Conservation (phyloP, 2,113 vertebrate genomes). For the Embiotoca jacksoni region DNA sequence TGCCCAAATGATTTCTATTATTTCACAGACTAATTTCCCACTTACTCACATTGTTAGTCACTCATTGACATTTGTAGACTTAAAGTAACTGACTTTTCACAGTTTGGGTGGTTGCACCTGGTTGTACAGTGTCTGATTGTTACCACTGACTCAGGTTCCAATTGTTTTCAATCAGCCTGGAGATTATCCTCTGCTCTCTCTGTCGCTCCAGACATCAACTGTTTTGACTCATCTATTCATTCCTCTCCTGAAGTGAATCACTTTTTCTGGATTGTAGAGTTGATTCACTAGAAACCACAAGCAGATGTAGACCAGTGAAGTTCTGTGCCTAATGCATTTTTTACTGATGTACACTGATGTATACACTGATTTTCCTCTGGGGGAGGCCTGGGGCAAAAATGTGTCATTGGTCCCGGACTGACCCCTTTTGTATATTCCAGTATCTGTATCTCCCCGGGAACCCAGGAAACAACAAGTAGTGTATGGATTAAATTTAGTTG, state of each 20-base stretch:
- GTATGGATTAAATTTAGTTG: neutral
- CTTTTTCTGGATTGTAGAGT: conserved; percentile 20
- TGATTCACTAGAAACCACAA: conserved; percentile 58
- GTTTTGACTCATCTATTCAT: conserved; percentile 53
- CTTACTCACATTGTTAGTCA: conserved; percentile 23
- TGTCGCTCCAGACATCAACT: conserved; percentile 4
- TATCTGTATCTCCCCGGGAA: too few species aligned
- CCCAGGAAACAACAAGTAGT: neutral
- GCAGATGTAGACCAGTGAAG: neutral
- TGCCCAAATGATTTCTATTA: neutral
- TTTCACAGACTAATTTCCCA: neutral
- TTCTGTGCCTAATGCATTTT: too few species aligned
- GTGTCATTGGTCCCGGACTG: too few species aligned
- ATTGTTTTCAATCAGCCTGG: conserved; percentile 21
- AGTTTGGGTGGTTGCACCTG: conserved; percentile 26
- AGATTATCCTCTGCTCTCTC: neutral
- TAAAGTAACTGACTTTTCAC: conserved; percentile 2
- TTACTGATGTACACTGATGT: too few species aligned
- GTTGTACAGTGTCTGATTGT: conserved; percentile 11
- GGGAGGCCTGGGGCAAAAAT: too few species aligned
- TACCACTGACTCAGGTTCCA: conserved; percentile 40
- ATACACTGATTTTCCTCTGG: too few species aligned
- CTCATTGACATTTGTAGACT: conserved; percentile 17
- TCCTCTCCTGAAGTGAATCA: conserved; percentile 46
- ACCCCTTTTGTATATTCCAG: too few species aligned